These are phyloP conservation scores for Tribolium castaneum DNA, from an alignment of 1,140 invertebrate genomes.

Conservation along the genomic window DNA sequence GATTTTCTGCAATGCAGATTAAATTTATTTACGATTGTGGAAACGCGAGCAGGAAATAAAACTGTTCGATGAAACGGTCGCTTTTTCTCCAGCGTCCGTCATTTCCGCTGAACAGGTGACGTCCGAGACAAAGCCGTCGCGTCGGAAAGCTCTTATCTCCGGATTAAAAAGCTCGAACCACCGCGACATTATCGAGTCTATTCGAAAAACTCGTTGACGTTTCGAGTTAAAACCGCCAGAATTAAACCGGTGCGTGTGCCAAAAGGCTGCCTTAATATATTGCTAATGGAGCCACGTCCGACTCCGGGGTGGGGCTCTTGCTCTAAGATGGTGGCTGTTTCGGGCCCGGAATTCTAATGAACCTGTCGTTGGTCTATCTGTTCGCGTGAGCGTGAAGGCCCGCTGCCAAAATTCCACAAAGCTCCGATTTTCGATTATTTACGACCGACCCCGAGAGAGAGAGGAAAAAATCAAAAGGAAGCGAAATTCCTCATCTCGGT, in stretches of 20 bases:
- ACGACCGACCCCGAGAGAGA: neutral
- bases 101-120: conserved; percentile 8
- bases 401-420: conserved; percentile 3
- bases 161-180: neutral
- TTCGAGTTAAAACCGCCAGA: neutral
- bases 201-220: neutral
- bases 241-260: conserved; percentile 18
- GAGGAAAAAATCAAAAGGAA: neutral
- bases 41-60: conserved; percentile 11
- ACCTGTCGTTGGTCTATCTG: conserved; percentile 29
- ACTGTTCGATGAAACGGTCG: conserved; percentile 8
- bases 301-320: neutral
- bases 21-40: neutral
- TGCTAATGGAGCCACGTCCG: conserved; percentile 28
- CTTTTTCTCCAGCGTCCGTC: neutral
- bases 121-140: neutral
- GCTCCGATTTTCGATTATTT: conserved; percentile 13
- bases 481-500: neutral
- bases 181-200: neutral
- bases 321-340: conserved; percentile 25
- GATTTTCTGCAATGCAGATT: conserved; percentile 12
- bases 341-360: conserved; percentile 16
- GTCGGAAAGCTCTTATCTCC: conserved; percentile 2
- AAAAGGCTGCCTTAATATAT: conserved; percentile 23
- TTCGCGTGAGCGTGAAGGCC: conserved; percentile 6